Conservation (phyloP, 2,888 invertebrate species). For the Mimumesa dahlbomi region DNA sequence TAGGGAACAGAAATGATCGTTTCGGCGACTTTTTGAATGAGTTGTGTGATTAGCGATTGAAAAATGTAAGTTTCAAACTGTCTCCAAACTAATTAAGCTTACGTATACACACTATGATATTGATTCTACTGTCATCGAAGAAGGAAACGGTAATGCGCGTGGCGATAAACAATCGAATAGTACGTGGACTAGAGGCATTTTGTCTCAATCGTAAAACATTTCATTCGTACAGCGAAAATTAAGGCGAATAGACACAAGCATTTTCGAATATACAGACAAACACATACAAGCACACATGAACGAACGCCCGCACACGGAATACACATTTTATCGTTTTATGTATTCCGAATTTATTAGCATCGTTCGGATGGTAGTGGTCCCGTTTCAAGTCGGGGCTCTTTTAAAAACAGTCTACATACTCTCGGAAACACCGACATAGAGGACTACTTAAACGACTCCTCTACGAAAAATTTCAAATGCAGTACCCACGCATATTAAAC, state of each 20-base stretch:
- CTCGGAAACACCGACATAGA: no score
- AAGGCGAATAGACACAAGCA: conserved; percentile 8
- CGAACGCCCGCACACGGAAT: background rate
- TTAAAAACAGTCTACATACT: no score
- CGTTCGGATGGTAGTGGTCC: background rate
- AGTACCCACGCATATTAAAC: no score
- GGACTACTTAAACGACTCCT: no score
- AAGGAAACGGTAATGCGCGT: background rate
- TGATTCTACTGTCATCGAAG: conserved; percentile 5
- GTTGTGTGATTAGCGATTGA: background rate
- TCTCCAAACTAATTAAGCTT: background rate
- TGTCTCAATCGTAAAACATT: conserved; percentile 49
- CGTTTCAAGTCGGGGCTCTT: conserved; percentile 1
- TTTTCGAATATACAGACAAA: conserved; percentile 28
- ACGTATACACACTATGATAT: background rate
- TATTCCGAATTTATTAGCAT: conserved; percentile 1
- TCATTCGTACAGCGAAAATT: conserved; percentile 19
- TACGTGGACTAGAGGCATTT: conserved; percentile 65
- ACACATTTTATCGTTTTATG: background rate
- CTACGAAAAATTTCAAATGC: no score
- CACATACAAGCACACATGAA: background rate
- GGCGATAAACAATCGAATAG: conserved; percentile 17
- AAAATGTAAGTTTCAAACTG: no score
- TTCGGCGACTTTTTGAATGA: no score
- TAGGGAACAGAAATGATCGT: no score